Evolutionary conservation across 2,113 vertebrate species (phyloP), one percentile per base, ranked within the genome.

Genomic region (Nettapus auritus): DNA sequence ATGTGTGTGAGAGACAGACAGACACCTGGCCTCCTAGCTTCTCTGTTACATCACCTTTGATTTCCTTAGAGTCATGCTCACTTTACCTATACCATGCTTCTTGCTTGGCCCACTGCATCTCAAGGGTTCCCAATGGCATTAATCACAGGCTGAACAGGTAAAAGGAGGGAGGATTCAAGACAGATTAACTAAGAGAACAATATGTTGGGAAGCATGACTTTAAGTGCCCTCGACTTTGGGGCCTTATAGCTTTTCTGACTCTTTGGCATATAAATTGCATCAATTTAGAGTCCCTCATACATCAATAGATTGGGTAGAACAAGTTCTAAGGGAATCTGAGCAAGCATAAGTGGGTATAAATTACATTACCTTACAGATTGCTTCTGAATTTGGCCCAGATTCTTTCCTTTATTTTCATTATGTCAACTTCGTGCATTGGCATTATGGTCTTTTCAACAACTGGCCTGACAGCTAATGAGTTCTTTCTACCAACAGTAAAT

Each of bases 321-420:
- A 93, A 86, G 80, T 93, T 96, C 88, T 92, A 60, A 95, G 94
- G 92, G 86, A 93, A 90, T 93, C 82, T 84, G 77, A 90, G 83
- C 73, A 83, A 94, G 62, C 70, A 26, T 96, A 97, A 97, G 86
- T 83, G 69, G 77, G 59, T 94, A 84, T 96, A 97, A 96, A 97
- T 96, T 93, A 69, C 77, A 93, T 94, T 96, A 95, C 88, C 77
- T 93, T 97, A 92, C 94, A 96, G 92, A 93, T 79, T 93, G 86
- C 83, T 64, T 92, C 69, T 89, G 88, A 96, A 90, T 96, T 96
- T 97, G 90, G 93, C 92, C 94, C 92, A 88, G 70, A 89, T 94
- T 92, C 86, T 93, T 95, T 88, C 83, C 86, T 96, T 97, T 96
- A 92, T 96, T 96, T 96, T 96, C 94, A 95, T 96, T 93, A 92